Conservation (phyloP, 2,797 vertebrate genomes). For the Rousettus madagascariensis region DNA sequence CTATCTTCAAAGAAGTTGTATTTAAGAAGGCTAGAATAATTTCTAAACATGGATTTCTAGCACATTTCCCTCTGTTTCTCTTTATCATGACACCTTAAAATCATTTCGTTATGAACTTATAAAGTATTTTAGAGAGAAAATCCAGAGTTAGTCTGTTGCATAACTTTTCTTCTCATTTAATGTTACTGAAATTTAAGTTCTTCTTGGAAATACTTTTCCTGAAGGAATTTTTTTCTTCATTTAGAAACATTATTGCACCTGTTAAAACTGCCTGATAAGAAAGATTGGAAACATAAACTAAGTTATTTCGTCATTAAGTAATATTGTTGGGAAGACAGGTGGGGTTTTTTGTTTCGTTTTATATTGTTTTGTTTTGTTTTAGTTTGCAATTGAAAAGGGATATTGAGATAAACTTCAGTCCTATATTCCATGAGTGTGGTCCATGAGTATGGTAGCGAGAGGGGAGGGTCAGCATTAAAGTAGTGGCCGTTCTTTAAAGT, state of each 20-base stretch:
- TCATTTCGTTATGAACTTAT: no score
- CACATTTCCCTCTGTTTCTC: background rate
- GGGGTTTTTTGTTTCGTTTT: background rate
- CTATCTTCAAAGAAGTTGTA: rapidly evolving
- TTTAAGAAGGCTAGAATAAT: background rate
- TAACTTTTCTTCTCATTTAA: background rate
- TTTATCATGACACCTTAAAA: background rate
- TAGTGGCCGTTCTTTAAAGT: background rate
- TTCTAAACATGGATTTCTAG: background rate
- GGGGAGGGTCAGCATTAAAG: background rate
- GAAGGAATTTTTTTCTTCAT: background rate
- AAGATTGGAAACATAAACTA: background rate
- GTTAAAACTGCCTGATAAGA: background rate
- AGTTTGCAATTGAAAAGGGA: background rate
- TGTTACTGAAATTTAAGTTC: background rate
- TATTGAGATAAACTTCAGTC: background rate
- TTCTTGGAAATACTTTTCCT: background rate
- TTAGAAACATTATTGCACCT: background rate
- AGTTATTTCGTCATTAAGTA: background rate
- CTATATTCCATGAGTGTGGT: background rate
- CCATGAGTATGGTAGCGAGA: background rate
- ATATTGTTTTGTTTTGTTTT: background rate
- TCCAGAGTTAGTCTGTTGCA: background rate
- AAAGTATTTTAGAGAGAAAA: background rate
- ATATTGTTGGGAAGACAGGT: background rate